Percentiles rank a stretch among this genome's conserved stretches.
Conservation (phyloP, 2,113 vertebrate genomes). For the Hippoglossus stenolepis region DNA sequence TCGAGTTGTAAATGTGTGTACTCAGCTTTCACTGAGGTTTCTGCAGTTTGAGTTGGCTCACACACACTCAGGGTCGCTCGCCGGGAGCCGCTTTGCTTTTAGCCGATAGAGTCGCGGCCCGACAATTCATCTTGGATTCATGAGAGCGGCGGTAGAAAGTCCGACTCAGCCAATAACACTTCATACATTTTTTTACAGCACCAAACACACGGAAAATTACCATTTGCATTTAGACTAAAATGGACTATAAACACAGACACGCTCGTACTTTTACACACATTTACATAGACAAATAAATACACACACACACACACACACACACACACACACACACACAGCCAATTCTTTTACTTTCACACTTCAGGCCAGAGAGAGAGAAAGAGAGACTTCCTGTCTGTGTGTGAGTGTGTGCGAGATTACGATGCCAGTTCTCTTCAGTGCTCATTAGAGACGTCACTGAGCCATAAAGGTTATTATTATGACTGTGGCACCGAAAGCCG, state of each 20-base stretch:
- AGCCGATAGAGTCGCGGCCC: slow-evolving; percentile 48
- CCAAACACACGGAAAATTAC: slow-evolving; percentile 22
- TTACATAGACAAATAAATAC: background rate
- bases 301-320: background rate
- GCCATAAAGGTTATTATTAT: slow-evolving; percentile 76
- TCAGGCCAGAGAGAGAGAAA: slow-evolving; percentile 21
- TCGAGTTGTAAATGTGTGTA: slow-evolving; percentile 56
- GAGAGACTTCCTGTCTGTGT: slow-evolving; percentile 52
- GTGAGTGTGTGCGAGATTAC: slow-evolving; percentile 35
- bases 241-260: slow-evolving; percentile 8
- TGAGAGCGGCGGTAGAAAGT: slow-evolving; percentile 43
- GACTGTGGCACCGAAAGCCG: slow-evolving; percentile 65
- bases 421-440: slow-evolving; percentile 69
- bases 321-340: background rate
- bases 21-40: slow-evolving; percentile 55
- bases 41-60: slow-evolving; percentile 63
- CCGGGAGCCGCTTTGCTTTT: slow-evolving; percentile 45
- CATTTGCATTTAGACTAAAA: background rate
- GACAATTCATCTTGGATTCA: slow-evolving; percentile 57
- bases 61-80: slow-evolving; percentile 44
- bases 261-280: slow-evolving; percentile 1
- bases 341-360: slow-evolving; percentile 40
- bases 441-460: slow-evolving; percentile 74
- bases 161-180: slow-evolving; percentile 64
- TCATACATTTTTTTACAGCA: slow-evolving; percentile 40